A percentile compares a stretch with the other conserved stretches of the same genome.
phyloP scores from a whole-genome alignment of 2,113 vertebrate genomes.

The Phoxinus phoxinus region DNA sequence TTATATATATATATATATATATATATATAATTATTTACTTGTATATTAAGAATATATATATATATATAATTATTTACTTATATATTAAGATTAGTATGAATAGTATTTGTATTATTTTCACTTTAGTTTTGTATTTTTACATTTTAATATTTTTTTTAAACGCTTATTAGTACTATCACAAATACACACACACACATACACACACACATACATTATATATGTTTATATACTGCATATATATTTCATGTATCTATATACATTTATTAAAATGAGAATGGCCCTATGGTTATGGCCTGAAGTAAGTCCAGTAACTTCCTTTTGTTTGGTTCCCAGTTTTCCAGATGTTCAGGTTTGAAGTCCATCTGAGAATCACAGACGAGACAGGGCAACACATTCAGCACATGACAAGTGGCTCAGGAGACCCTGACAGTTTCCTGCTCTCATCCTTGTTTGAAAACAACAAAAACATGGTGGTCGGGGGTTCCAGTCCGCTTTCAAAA shows the following conservation, averaged over 20 bases:
- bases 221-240: background rate
- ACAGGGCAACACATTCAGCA: constrained; percentile 75
- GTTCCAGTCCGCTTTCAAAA: constrained; percentile 68
- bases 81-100: no score
- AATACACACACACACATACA: no score
- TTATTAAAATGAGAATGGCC: background rate
- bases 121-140: no score
- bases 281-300: background rate
- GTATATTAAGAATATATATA: no score
- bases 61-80: no score
- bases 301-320: background rate
- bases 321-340: constrained; percentile 75
- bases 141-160: no score
- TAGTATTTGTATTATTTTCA: no score
- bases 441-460: constrained; percentile 77
- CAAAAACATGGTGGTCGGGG: constrained; percentile 66
- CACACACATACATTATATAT: no score
- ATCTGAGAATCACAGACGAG: constrained; percentile 79
- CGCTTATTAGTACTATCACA: no score
- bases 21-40: no score
- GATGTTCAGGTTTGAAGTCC: constrained; percentile 81
- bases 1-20: no score
- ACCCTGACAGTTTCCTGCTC: constrained; percentile 74
- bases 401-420: constrained; percentile 63
- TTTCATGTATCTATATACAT: background rate